phyloP scores from a whole-genome alignment of 2,797 vertebrate genomes.

The Menidia menidia region DNA sequence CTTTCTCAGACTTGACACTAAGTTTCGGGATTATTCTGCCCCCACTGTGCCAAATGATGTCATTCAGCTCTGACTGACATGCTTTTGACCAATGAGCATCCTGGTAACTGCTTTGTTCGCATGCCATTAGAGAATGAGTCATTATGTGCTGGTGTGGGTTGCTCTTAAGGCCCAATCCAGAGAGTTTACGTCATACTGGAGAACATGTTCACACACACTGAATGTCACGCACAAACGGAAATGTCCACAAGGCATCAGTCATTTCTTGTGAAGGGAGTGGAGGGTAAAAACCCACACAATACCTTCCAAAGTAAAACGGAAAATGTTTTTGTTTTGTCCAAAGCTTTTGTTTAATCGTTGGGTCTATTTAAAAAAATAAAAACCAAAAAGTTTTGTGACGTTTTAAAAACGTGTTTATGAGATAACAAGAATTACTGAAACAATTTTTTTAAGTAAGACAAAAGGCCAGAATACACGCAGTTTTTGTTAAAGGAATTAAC shows the following conservation, averaged over 20 bases:
- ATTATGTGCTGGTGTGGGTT: background rate
- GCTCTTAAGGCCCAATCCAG: background rate
- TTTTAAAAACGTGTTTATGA: too few species aligned
- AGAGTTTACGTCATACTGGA: background rate
- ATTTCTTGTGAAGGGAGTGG: background rate
- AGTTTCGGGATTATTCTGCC: background rate
- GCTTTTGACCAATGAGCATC: background rate
- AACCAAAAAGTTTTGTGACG: too few species aligned
- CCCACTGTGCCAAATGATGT: background rate
- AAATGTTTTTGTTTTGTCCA: too few species aligned
- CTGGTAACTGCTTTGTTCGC: background rate
- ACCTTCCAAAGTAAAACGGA: too few species aligned
- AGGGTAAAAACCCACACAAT: background rate
- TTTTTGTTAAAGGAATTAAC: too few species aligned
- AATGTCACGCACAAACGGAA: too few species aligned
- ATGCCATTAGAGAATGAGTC: background rate
- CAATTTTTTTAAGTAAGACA: too few species aligned
- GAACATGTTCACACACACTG: background rate
- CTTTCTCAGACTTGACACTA: too few species aligned
- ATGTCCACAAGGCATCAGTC: background rate
- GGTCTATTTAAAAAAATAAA: too few species aligned
- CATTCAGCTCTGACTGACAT: background rate
- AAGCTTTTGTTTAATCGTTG: background rate
- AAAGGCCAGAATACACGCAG: too few species aligned
- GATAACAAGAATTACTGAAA: too few species aligned